phyloP scores from a whole-genome alignment of 2,113 vertebrate genomes.

The Campylomormyrus numenius region DNA sequence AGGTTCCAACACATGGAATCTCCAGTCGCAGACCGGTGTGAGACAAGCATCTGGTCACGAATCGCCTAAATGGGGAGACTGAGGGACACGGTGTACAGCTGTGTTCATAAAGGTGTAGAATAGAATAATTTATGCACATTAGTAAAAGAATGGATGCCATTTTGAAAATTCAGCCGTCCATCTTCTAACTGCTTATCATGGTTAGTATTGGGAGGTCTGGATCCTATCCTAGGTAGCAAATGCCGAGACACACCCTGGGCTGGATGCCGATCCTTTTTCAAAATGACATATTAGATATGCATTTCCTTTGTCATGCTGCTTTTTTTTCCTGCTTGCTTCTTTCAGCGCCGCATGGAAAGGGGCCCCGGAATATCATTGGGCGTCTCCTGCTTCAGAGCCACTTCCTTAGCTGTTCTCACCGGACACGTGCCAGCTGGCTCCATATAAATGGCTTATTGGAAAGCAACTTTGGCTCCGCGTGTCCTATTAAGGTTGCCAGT shows the following conservation, averaged over 20 bases:
- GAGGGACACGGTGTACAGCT: neutral
- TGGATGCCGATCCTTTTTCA: neutral
- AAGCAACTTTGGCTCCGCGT: neutral
- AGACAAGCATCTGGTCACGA: constrained; percentile 51
- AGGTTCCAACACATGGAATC: constrained; percentile 42
- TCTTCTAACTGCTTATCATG: neutral
- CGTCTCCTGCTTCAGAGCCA: neutral
- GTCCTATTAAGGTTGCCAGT: neutral
- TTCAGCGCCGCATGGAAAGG: neutral
- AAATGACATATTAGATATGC: neutral
- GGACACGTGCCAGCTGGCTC: neutral
- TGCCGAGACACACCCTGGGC: neutral
- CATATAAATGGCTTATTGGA: neutral
- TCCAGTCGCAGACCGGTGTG: constrained; percentile 52
- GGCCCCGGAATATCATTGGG: neutral
- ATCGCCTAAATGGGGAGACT: neutral
- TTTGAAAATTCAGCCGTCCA: neutral
- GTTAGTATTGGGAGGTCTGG: neutral
- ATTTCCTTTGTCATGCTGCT: neutral
- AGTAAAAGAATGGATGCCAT: neutral
- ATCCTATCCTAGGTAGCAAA: neutral
- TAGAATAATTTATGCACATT: neutral
- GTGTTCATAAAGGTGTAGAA: neutral
- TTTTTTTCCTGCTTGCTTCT: neutral
- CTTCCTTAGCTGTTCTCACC: neutral